Base-by-base conservation (phyloP, 2,113 vertebrate genomes). In the Odobenus rosmarus region DNA sequence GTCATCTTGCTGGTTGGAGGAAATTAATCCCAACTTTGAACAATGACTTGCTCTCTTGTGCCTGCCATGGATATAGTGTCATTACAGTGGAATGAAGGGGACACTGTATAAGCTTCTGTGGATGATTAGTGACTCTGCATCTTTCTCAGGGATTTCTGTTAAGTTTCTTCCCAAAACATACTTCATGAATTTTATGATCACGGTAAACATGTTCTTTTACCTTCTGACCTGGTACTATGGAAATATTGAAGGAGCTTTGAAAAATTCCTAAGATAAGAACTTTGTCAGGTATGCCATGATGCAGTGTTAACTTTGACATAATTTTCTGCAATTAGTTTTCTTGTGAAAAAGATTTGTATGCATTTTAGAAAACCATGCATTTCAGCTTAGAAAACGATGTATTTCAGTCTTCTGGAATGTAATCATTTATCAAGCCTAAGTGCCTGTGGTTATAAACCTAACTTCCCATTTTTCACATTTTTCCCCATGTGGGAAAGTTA, bases 241-340 rank as follows among this genome's bases (percentile, higher is more conserved):
- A 95, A 93, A 64, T 42, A 90, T n/a, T 62, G 21, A 89, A 87
- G 62, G 23, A 87, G 33, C 23, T 46, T 7, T 88, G 15, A 79
- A 84, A 88, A 90, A 90, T 77, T 76, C 46, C 4, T 14, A 91
- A 91, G 31, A 23, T 51, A 86, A 86, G 72, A 85, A 91, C 31
- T 26, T 91, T 89, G 10, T 74, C 6, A 49, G 39, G 33, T 46
- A 46, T 74, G n/a, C n/a, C 88, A n/a, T 82, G 39, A 86, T 42
- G 21, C 28, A 88, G 6, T 31, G 1, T 88, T 39, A 77, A 86
- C 19, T 33, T 90, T 28, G 69, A 4, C 2, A 31, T 28, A 28
- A 71, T 79, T 92, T 96, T 72, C 62, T 97, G 33, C 31, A 97
- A 72, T 76, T 87, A 69, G 5, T 59, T 88, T 85, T 5, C 5